These are phyloP conservation scores for Anolis carolinensis DNA, from an alignment of 2,113 vertebrate genomes.

Conservation along the genomic window DNA sequence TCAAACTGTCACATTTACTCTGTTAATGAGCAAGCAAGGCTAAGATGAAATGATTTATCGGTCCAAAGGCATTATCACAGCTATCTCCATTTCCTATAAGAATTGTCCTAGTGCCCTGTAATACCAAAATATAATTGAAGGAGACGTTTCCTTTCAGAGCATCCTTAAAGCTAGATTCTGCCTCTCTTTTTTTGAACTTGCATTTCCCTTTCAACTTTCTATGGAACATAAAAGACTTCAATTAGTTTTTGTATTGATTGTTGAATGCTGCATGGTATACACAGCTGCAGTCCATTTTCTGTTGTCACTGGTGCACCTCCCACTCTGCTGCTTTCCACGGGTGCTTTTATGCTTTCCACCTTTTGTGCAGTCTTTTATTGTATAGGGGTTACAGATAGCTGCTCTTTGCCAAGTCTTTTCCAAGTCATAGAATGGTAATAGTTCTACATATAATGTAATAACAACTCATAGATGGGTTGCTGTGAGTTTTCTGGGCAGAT, in stretches of 20 bases:
- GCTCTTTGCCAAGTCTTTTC: slow-evolving; percentile 6
- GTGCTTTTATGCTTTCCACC: neutral
- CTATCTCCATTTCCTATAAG: neutral
- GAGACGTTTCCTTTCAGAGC: neutral
- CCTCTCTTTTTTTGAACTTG: neutral
- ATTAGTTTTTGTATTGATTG: slow-evolving; percentile 18
- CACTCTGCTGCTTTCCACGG: slow-evolving; percentile 9
- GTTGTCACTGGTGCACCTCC: slow-evolving; percentile 1
- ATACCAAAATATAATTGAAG: neutral
- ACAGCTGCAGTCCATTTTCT: slow-evolving; percentile 29
- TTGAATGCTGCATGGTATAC: neutral
- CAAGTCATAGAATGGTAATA: neutral
- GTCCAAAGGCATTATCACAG: neutral
- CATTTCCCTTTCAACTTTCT: neutral
- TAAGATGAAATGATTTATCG: neutral
- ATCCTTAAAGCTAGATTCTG: neutral
- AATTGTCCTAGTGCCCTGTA: neutral
- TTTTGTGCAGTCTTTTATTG: slow-evolving; percentile 11
- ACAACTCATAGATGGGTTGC: neutral
- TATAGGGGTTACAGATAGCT: neutral
- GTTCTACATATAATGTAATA: neutral
- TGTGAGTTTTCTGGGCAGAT: no score
- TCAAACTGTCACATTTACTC: neutral
- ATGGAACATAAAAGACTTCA: neutral
- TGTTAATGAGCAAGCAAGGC: neutral